These are phyloP conservation scores for Mola mola DNA, from an alignment of 2,113 vertebrate genomes.

Conservation along the genomic window DNA sequence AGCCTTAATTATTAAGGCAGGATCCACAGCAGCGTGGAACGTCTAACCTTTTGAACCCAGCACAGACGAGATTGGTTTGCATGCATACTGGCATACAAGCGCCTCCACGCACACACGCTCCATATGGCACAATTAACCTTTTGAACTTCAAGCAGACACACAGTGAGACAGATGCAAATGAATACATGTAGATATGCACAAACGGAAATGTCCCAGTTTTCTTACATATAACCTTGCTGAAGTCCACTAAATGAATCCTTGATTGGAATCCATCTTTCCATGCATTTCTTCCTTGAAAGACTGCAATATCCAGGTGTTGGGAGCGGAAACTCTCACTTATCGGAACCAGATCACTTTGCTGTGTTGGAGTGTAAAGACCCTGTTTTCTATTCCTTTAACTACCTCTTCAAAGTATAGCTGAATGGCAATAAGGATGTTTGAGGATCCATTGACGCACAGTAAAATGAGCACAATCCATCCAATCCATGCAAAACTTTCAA, in stretches of 20 bases:
- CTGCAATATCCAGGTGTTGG: slow-evolving; percentile 31
- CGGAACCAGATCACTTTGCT: not conserved
- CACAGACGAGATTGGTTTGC: slow-evolving; percentile 47
- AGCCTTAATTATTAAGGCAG: slow-evolving; percentile 70
- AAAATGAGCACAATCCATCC: no score
- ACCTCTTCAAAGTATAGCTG: slow-evolving; percentile 7
- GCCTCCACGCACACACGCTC: slow-evolving; percentile 47
- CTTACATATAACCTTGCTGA: slow-evolving; percentile 11
- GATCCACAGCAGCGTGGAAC: slow-evolving; percentile 56
- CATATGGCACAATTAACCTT: slow-evolving; percentile 71
- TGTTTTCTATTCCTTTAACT: slow-evolving; percentile 22
- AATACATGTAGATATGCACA: slow-evolving; percentile 9
- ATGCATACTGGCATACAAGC: slow-evolving; percentile 48
- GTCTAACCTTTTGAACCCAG: slow-evolving; percentile 62
- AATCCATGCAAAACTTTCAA: no score
- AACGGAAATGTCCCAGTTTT: slow-evolving; percentile 6
- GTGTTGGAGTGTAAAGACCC: slow-evolving; percentile 7
- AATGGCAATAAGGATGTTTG: not conserved
- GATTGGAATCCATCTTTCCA: slow-evolving; percentile 31
- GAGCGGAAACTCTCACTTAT: slow-evolving; percentile 34
- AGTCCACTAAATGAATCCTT: slow-evolving; percentile 16
- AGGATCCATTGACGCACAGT: no score
- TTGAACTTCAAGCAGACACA: slow-evolving; percentile 60
- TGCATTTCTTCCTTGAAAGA: slow-evolving; percentile 36
- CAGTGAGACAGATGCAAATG: slow-evolving; percentile 35